phyloP scores from a whole-genome alignment of 2,888 invertebrate genomes.

The Amphipoea lucens region DNA sequence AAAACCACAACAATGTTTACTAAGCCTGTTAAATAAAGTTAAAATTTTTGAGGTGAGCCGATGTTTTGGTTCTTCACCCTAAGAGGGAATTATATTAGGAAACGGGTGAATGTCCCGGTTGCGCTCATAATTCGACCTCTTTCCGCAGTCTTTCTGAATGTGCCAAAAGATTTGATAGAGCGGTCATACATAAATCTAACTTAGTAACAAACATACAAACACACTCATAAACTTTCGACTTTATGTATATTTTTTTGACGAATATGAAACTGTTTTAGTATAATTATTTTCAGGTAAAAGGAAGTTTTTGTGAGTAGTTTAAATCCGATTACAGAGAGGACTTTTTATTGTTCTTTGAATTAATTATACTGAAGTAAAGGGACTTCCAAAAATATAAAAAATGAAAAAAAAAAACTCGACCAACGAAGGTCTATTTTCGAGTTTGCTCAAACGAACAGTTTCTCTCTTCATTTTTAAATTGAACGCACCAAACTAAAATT shows the following conservation, averaged over 20 bases:
- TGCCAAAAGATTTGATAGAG: constrained; percentile 41
- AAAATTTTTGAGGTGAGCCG: constrained; percentile 13
- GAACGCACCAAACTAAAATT: background rate
- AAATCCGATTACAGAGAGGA: background rate
- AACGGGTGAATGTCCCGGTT: constrained; percentile 47
- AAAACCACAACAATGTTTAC: constrained; percentile 41
- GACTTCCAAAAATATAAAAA: background rate
- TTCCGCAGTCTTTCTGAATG: constrained; percentile 27
- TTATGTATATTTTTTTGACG: constrained; percentile 39
- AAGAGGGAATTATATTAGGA: constrained; percentile 32
- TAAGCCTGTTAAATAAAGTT: constrained; percentile 25
- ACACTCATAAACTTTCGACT: no score
- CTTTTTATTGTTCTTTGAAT: background rate
- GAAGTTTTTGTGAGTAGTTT: constrained; percentile 19
- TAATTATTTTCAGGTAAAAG: constrained; percentile 7
- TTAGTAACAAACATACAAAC: no score
- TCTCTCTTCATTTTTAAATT: background rate
- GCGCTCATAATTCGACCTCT: constrained; percentile 48
- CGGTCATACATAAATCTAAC: no score
- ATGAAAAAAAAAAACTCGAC: background rate
- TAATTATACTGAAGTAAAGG: no score
- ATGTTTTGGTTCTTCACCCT: constrained; percentile 23
- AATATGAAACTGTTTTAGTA: constrained; percentile 39
- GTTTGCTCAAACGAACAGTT: background rate
- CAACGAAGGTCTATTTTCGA: background rate